Evolutionary conservation across 2,113 vertebrate genomes (phyloP).

Genomic region (Fukomys damarensis): DNA sequence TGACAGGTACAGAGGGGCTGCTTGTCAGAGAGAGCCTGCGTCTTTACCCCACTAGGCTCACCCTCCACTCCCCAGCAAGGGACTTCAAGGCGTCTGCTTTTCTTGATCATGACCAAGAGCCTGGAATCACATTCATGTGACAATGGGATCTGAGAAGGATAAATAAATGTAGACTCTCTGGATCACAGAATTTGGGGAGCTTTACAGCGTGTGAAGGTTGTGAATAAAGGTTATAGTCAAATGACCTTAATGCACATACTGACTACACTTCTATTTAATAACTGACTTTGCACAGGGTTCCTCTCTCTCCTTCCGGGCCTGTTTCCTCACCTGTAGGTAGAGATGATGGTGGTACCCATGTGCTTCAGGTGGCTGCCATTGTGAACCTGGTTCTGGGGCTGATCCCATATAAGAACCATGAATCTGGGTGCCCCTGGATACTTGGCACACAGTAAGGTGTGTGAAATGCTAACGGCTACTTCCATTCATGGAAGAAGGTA

Average conservation of each 20-base stretch:
- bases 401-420: background rate
- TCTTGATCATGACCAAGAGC: background rate
- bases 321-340: background rate
- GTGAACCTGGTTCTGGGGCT: background rate
- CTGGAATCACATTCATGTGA: background rate
- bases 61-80: background rate
- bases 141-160: background rate
- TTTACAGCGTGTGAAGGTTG: background rate
- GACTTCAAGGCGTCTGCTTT: background rate
- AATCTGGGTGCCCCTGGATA: background rate
- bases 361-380: background rate
- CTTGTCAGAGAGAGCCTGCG: background rate
- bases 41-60: background rate
- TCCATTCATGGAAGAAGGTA: background rate
- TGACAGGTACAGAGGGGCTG: background rate
- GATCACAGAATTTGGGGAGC: background rate
- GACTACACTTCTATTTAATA: background rate
- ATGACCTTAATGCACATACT: background rate
- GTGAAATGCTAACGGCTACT: background rate
- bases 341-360: background rate
- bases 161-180: background rate
- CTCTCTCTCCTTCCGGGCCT: background rate
- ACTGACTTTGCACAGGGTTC: background rate
- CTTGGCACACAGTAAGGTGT: background rate
- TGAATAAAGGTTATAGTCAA: conserved; percentile 1